Conservation (phyloP, 2,888 invertebrate species). For the Polymixis lichenea region DNA sequence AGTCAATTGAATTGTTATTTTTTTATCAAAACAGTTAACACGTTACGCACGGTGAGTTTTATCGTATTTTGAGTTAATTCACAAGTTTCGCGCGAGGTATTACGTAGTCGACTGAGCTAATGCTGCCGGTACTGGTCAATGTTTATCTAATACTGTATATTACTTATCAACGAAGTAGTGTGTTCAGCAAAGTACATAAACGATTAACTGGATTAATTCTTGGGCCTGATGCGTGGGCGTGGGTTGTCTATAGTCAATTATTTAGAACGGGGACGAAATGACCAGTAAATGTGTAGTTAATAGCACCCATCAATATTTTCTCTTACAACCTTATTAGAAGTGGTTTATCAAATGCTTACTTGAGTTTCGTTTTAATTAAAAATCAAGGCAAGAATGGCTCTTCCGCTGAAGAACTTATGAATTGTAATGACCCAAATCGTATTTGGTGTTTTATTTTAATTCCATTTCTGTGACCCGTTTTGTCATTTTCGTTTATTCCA, state of each 20-base stretch:
- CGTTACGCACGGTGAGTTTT: slow-evolving; percentile 5
- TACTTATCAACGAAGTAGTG: slow-evolving; percentile 67
- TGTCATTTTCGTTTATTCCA: too few relatives aligned
- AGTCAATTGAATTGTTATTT: not conserved
- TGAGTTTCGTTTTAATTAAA: not conserved
- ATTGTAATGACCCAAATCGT: not conserved
- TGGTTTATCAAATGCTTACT: too few relatives aligned
- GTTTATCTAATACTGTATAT: slow-evolving; percentile 63
- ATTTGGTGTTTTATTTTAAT: not conserved
- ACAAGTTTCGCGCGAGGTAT: slow-evolving; percentile 40
- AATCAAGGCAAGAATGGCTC: not conserved
- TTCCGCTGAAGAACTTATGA: not conserved
- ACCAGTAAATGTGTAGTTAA: not conserved
- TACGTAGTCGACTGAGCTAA: slow-evolving; percentile 42
- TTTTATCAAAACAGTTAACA: slow-evolving; percentile 11
- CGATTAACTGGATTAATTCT: slow-evolving; percentile 64
- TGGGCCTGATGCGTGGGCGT: slow-evolving; percentile 36
- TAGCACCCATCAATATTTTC: not conserved
- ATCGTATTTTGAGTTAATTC: slow-evolving; percentile 5
- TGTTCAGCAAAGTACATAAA: slow-evolving; percentile 65
- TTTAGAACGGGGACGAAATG: slow-evolving; percentile 3
- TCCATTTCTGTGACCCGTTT: too few relatives aligned
- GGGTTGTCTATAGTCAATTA: slow-evolving; percentile 18
- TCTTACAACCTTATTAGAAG: not conserved
- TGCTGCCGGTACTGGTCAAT: slow-evolving; percentile 54